Evolutionary conservation across 2,797 vertebrate genomes (phyloP).

Genomic region (Xenentodon cancila): DNA sequence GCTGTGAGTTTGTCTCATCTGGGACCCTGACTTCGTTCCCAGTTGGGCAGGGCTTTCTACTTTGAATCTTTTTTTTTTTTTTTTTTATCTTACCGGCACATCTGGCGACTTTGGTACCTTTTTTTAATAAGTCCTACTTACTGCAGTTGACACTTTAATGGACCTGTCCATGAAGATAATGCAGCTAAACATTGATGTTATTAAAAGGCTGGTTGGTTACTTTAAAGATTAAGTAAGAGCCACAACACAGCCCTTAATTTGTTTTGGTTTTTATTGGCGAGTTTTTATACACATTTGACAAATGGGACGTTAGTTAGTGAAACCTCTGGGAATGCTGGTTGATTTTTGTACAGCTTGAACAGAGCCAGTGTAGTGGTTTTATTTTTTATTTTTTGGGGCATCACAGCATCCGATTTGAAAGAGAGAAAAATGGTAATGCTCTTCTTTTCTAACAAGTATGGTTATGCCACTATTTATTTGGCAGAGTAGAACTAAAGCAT

Average conservation of each 20-base stretch:
- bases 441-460: too few relatives aligned
- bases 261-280: too few relatives aligned
- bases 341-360: neutral
- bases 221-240: too few relatives aligned
- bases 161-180: neutral
- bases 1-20: conserved; percentile 40
- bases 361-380: neutral
- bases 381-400: neutral
- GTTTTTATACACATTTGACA: neutral
- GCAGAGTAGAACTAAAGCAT: too few relatives aligned
- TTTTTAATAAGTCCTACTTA: neutral
- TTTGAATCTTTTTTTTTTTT: conserved; percentile 32
- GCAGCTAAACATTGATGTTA: too few relatives aligned
- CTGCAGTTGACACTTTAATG: neutral
- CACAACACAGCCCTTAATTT: too few relatives aligned
- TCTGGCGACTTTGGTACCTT: conserved; percentile 23
- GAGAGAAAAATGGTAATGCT: too few relatives aligned
- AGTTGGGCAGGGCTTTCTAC: conserved; percentile 16
- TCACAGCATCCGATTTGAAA: too few relatives aligned
- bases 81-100: conserved; percentile 8
- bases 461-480: too few relatives aligned
- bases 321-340: neutral
- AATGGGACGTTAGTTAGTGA: neutral
- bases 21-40: conserved; percentile 46
- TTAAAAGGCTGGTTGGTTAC: too few relatives aligned